phyloP scores from a whole-genome alignment of 2,888 invertebrate species.

The Beris morrisii region DNA sequence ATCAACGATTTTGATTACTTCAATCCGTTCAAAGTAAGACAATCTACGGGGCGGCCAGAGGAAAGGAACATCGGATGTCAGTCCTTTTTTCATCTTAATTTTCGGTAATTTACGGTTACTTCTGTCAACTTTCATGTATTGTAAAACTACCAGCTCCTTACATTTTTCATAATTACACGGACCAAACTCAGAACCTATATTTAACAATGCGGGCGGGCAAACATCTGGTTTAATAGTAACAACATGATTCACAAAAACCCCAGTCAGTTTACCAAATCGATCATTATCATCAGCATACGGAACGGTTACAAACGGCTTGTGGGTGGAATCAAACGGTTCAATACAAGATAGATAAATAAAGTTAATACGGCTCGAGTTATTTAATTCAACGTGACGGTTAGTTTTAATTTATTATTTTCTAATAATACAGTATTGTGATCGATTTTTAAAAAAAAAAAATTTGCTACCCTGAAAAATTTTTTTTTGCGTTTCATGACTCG shows the following conservation, averaged over 20 bases:
- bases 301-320: constrained; percentile 7
- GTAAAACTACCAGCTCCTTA: not conserved
- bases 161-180: not conserved
- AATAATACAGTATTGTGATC: too few relatives aligned
- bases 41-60: constrained; percentile 8
- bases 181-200: constrained; percentile 11
- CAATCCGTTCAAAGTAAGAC: constrained; percentile 1
- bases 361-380: constrained; percentile 1
- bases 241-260: constrained; percentile 3
- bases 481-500: too few relatives aligned
- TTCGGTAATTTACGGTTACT: not conserved
- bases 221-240: not conserved
- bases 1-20: constrained; percentile 6
- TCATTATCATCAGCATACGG: not conserved
- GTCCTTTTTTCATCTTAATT: constrained; percentile 1
- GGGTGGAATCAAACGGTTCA: constrained; percentile 3
- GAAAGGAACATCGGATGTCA: constrained; percentile 13
- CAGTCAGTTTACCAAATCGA: not conserved
- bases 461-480: too few relatives aligned
- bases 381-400: not conserved
- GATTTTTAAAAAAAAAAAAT: too few relatives aligned
- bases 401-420: too few relatives aligned
- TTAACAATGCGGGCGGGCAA: constrained; percentile 2
- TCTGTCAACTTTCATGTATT: not conserved
- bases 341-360: constrained; percentile 6